Base-by-base conservation (phyloP, 2,797 vertebrate genomes). In the Poecile montanus region DNA sequence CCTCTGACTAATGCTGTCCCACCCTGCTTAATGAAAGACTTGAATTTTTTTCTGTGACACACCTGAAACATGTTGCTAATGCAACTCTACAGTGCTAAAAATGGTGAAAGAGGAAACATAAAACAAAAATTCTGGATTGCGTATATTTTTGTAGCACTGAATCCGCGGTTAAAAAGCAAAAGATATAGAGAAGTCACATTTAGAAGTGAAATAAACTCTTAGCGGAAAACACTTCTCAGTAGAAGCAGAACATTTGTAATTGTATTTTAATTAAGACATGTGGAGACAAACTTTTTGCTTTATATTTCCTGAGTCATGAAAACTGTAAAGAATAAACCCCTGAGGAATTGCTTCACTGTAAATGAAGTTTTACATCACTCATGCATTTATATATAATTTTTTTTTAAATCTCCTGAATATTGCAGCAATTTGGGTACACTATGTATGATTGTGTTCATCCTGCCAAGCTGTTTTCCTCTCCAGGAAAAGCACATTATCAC, bases 11-110 rank as follows among this genome's bases (percentile, higher is more conserved):
- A 96, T 47, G 47, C 89, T 4, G 91, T 93, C 72, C 92, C 96
- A 96, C 96, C 97, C 96, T 85, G 48, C 82, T 62, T 97, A 97
- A 97, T 97, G 83, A 97, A 95, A 97, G 94, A 72, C 73, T 44
- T 65, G 45, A 85, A 48, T 74, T 77, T 66, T 92, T 82, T 95
- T 51, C 66, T 81, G 45, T 88, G 87, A 95, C 92, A 65, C 87
- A 91, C 91, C 92, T 97, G 95, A 82, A 85, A 62, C n/a, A 26
- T 2, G 16, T 44, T 66, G 60, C 65, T 89, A 85, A 86, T 30
- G 61, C 75, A 94, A 75, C 58, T 56, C 76, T 26, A 36, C 18
- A 66, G 11, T 23, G 3, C 42, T 68, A 21, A 45, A 85, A 90
- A 66, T 75, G 75, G 73, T 27, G 74, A 44, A 91, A 77, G 40